phyloP scores from a whole-genome alignment of 1,140 invertebrate genomes.

The Saccostrea cuccullata region DNA sequence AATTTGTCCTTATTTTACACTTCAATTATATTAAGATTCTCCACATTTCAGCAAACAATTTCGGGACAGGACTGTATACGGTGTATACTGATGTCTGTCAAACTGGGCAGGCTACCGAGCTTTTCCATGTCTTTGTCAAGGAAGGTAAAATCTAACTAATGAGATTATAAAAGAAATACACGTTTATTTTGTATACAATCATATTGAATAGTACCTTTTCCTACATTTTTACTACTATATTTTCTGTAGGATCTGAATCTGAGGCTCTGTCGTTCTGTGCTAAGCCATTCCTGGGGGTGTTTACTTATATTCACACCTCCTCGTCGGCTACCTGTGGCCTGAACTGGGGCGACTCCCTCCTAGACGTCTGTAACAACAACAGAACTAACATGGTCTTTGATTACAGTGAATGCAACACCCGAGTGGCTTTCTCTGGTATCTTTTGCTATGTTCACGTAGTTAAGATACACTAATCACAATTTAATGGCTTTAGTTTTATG shows the following conservation, averaged over 20 bases:
- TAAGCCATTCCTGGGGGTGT: neutral
- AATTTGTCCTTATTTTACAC: too few relatives aligned
- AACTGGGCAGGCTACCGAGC: neutral
- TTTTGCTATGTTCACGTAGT: too few relatives aligned
- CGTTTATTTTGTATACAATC: too few relatives aligned
- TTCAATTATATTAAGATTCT: too few relatives aligned
- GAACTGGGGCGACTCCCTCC: neutral
- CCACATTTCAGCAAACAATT: neutral
- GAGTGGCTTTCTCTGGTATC: neutral
- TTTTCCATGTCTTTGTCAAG: constrained; percentile 12
- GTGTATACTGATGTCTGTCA: neutral
- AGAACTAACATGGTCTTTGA: constrained; percentile 7
- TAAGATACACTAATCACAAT: too few relatives aligned
- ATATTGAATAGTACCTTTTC: too few relatives aligned
- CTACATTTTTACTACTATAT: too few relatives aligned
- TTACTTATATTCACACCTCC: neutral
- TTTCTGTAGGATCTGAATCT: constrained; percentile 23
- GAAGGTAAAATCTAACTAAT: too few relatives aligned
- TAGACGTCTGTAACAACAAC: constrained; percentile 23
- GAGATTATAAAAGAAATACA: too few relatives aligned
- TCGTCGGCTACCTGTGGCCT: neutral
- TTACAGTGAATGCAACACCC: neutral
- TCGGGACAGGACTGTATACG: neutral
- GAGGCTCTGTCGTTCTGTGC: constrained; percentile 34
- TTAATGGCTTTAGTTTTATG: too few relatives aligned